These are phyloP conservation scores for Aquatica leii DNA, from an alignment of 2,888 invertebrate species.

Conservation along the genomic window DNA sequence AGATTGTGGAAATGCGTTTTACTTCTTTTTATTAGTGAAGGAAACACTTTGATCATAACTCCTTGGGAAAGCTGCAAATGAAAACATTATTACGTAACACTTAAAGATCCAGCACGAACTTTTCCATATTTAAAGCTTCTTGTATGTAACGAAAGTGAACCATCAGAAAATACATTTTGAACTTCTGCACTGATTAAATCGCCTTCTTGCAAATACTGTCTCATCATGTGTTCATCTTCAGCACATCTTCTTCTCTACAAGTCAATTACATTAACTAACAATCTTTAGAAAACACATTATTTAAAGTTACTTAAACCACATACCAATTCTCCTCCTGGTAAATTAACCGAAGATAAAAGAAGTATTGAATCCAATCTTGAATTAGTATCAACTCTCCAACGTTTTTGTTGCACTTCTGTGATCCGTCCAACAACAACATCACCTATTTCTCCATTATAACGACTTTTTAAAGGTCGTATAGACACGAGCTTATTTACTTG, in stretches of 20 bases:
- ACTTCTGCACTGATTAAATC: constrained; percentile 98
- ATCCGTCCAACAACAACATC: constrained; percentile 97
- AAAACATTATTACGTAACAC: constrained; percentile 22
- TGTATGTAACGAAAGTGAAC: constrained; percentile 91
- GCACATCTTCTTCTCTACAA: constrained; percentile 83
- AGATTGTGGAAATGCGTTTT: constrained; percentile 97
- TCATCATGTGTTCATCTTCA: constrained; percentile 98
- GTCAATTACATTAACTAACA: background rate
- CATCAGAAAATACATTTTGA: constrained; percentile 90
- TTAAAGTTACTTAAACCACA: constrained; percentile 39
- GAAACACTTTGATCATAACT: constrained; percentile 86
- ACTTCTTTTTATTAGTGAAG: constrained; percentile 88
- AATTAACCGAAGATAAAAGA: constrained; percentile 90
- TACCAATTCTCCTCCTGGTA: constrained; percentile 97
- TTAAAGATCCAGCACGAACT: constrained; percentile 64
- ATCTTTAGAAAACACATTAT: constrained; percentile 6
- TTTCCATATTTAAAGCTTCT: constrained; percentile 98
- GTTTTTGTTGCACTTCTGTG: constrained; percentile 90
- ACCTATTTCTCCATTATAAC: constrained; percentile 93
- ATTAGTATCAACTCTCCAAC: constrained; percentile 97
- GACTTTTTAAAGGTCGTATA: constrained; percentile 88
- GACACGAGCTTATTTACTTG: constrained; percentile 95
- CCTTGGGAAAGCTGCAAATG: constrained; percentile 81
- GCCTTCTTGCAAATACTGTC: constrained; percentile 91
- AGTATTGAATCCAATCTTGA: constrained; percentile 88